Evolutionary conservation across 2,797 vertebrate genomes (phyloP), one percentile per base, ranked within the genome.

Genomic region (Pangasius sanitwongsei): DNA sequence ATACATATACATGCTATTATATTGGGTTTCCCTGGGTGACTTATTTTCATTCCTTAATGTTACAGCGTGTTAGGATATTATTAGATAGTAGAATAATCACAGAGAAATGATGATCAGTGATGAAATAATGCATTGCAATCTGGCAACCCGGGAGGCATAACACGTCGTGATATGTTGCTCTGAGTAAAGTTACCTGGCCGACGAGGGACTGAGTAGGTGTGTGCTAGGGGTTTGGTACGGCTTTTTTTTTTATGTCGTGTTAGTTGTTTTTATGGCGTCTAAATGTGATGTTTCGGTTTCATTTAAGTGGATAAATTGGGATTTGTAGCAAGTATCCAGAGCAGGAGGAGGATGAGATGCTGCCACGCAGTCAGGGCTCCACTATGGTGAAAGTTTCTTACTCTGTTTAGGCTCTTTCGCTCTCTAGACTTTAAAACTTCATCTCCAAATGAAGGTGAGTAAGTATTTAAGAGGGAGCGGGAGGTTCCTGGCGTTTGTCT

Each of bases 401-500:
- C 20, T 28, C 20, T 6, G 34, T 61, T 5, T 16, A 23, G n/a
- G 0, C 7, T 80, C 28, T 55, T 8, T 50, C 8, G 12, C 5
- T 78, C 15, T 34, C 0, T 55, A 20, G 78, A 55, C 15, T 31
- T 31, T 18, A 0, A 11, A 9, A 74, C 41, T 5, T 12, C n/a
- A 57, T 25, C 91, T 0, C 23, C 94, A 90, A 69, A 94, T 95
- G 92, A 97, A 94, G 93, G 61, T 97, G 63, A 95, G 96, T 91
- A 97, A 96, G 93, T 97, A 98, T 93, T 96, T 98, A 86, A 95
- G 97, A 93, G 97, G 97, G 82, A 98, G 97, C 90, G 97, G 97
- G 90, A 94, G 97, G 92, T 96, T 97, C 4, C 95, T 99, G 23
- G 97, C 96, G 0, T 97, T 98, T 65, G 97, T 99, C 82, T 98